Evolutionary conservation across 2,797 vertebrate genomes (phyloP), one percentile per base, ranked within the genome.

Genomic region (Oryzias sinensis): DNA sequence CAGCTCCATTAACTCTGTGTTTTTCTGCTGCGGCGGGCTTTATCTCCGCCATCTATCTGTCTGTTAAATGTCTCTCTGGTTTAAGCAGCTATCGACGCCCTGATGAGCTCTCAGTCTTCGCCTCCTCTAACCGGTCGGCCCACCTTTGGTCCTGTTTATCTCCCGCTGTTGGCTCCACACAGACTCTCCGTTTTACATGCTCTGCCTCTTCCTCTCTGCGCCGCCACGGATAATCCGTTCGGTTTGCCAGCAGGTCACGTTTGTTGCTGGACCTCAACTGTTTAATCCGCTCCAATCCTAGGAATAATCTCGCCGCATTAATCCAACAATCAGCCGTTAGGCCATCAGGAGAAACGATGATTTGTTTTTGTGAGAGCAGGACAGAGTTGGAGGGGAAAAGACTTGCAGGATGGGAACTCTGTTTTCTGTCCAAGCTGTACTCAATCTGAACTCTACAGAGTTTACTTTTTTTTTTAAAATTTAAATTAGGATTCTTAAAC

Each of bases 211-310:
- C 24, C 43, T 52, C 6, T 44, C 52, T 42, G 11, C 24, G 22
- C n/a, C 0, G 17, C 47, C 45, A 66, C 72, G 56, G 58, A 70
- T 75, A 63, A 71, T 64, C 40, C 46, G 50, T 73, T 65, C 62
- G 25, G 76, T 76, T 77, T 50, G 18, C 59, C 67, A 59, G 69
- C 24, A 45, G 69, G 53, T 68, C 77, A 44, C 5, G 27, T 69
- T 58, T 44, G 53, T 65, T 70, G 58, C 56, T 22, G 46, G 62
- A 61, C 50, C 2, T 68, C 68, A 74, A 77, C 60, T 50, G 68
- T 62, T 79, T 88, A 82, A 87, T 88, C 85, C 75, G 62, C 64
- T 37, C 22, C 77, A 63, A 83, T 84, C 84, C 77, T 22, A 24
- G 7, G 61, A 74, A 72, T 80, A 85, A 82, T 86, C 78, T 63